Percentiles rank a stretch among this genome's conserved stretches.
phyloP scores from a whole-genome alignment of 1,140 invertebrate species.

The Philotrypesis tridentata region DNA sequence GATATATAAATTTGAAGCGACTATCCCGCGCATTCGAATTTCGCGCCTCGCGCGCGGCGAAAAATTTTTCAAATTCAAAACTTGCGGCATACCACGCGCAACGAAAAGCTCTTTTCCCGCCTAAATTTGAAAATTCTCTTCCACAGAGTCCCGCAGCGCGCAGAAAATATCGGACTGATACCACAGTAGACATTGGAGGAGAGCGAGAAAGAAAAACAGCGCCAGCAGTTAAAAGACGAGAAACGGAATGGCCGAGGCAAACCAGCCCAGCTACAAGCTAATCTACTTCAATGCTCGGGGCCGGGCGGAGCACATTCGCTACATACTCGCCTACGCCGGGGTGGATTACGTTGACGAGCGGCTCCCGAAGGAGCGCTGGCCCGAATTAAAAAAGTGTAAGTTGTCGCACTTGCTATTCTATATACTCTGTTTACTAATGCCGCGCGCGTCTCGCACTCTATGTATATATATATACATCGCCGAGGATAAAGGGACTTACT shows the following conservation, averaged over 20 bases:
- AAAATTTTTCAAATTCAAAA: no score
- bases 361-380: slow-evolving; percentile 75
- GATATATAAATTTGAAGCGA: no score
- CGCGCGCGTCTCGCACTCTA: no score
- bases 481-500: not conserved
- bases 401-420: slow-evolving; percentile 8
- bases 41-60: no score
- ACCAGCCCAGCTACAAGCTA: slow-evolving; percentile 75
- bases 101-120: no score
- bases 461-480: no score
- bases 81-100: no score
- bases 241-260: slow-evolving; percentile 50
- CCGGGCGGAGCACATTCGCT: slow-evolving; percentile 80
- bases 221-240: not conserved
- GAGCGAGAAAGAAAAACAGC: not conserved
- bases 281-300: slow-evolving; percentile 81
- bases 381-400: slow-evolving; percentile 75
- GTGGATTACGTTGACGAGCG: slow-evolving; percentile 79
- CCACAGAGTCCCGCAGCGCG: not conserved
- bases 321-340: slow-evolving; percentile 78
- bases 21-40: no score
- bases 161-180: no score
- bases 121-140: not conserved
- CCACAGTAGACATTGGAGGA: not conserved
- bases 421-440: no score